Base-by-base conservation (phyloP, 1,140 invertebrate species). In the Alviniconcha marisindica region DNA sequence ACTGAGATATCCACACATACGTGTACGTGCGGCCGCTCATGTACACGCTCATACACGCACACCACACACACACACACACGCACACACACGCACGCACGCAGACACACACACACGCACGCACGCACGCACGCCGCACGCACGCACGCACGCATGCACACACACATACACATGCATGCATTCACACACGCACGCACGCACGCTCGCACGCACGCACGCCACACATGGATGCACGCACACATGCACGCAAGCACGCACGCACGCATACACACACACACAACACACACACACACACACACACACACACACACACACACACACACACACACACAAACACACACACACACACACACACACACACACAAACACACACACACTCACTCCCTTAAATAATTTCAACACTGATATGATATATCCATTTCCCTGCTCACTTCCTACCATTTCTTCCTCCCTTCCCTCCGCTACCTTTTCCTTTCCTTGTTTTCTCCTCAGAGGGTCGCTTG, bases 241-340 rank as follows among this genome's bases (percentile, higher is more conserved):
- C 60, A 63, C 60, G 28, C 60, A 10, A 7, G 24, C 60, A 63
- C 60, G 5, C 24, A 63, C 60, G 28, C 60, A 10, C 60, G 28
- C 60, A 63, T 31, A 14, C 24, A 63, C 60, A 63, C 60, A 10
- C 10, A n/a, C 60, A 63, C 10, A 63, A 63, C 60, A 63, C 60
- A 10, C 10, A n/a, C 60, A 63, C 10, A 63, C 60, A 63, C 60
- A 63, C 60, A 14, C 60, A 63, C 60, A 63, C 60, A 63, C 60
- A 63, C 60, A 63, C 60, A 63, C 60, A 63, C 60, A 63, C 60
- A 63, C 60, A 63, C 60, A 63, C 60, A 63, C 60, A 63, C 60
- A 63, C 60, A 63, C 60, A 63, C 60, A 63, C 60, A 63, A 4
- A 24, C 28, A 63, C 21, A 63, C 21, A 63, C 60, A 63, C 21